Evolutionary conservation across 2,888 invertebrate genomes (phyloP), one percentile per base, ranked within the genome.

Genomic region (Euspilapteryx auroguttella): DNA sequence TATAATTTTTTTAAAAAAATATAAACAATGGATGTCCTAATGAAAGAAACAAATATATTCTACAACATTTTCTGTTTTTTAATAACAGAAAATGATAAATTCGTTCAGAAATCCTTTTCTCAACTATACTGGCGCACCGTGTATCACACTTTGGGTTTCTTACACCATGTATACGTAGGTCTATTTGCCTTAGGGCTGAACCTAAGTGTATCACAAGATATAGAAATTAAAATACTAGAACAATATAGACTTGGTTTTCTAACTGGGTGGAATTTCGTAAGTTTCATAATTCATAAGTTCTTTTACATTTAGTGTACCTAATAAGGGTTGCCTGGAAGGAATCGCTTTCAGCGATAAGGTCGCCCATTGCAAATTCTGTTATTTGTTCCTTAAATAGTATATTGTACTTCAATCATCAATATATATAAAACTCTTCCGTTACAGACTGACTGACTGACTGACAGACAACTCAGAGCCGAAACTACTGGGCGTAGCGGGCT

Each of bases 241-340:
- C 49, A 40, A 3, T 66, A 33, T 24, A 38, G 49, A 2, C 29
- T 37, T 6, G 64, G 44, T 2, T 63, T 53, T 21, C 30, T 69
- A 0, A 71, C 68, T 10, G 68, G 68, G 7, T 71, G 69, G 69
- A 68, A 59, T 45, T 61, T 68, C 37, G 69, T 71, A 25, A 71
- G 69, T 69, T n/a, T n/a, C n/a, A n/a, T n/a, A n/a, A n/a, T n/a
- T n/a, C n/a, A n/a, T n/a, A n/a, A n/a, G n/a, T n/a, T n/a, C n/a
- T n/a, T n/a, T n/a, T n/a, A n/a, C n/a, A n/a, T n/a, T n/a, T n/a
- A n/a, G n/a, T n/a, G n/a, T n/a, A n/a, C n/a, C n/a, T n/a, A n/a
- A n/a, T n/a, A n/a, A n/a, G n/a, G n/a, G n/a, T n/a, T n/a, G n/a
- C n/a, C n/a, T n/a, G n/a, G n/a, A n/a, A n/a, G n/a, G n/a, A n/a